phyloP scores from a whole-genome alignment of 2,888 invertebrate genomes.

The Acrocera orbiculus region DNA sequence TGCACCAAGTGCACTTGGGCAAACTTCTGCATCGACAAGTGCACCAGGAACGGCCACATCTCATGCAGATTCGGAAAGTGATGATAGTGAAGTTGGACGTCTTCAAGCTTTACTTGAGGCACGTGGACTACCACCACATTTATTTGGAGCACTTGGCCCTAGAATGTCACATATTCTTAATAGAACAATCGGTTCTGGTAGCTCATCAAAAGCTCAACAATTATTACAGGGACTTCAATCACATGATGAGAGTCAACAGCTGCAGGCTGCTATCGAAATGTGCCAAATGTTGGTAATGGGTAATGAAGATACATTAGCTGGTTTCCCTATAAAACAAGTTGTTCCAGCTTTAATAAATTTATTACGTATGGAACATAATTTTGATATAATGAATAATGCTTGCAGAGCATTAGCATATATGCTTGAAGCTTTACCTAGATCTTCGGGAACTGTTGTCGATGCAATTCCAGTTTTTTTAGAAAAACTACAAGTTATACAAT shows the following conservation, averaged over 20 bases:
- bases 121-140: constrained; percentile 86
- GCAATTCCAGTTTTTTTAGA: constrained; percentile 95
- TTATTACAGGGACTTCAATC: constrained; percentile 82
- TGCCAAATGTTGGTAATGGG: constrained; percentile 98
- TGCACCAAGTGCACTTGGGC: constrained; percentile 12
- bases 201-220: constrained; percentile 82
- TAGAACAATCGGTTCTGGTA: constrained; percentile 79
- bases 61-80: constrained; percentile 50
- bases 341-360: constrained; percentile 87
- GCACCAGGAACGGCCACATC: constrained; percentile 17
- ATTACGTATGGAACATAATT: constrained; percentile 93
- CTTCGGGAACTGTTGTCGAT: constrained; percentile 88
- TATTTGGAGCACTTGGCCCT: constrained; percentile 89
- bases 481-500: constrained; percentile 93
- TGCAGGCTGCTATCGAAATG: constrained; percentile 96
- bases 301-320: constrained; percentile 93
- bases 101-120: constrained; percentile 89
- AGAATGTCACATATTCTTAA: constrained; percentile 92
- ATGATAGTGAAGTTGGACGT: constrained; percentile 90
- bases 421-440: constrained; percentile 95
- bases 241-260: constrained; percentile 85
- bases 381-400: constrained; percentile 99
- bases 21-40: constrained; percentile 11
- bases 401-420: constrained; percentile 97
- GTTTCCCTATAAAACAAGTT: constrained; percentile 96